Base-by-base conservation (phyloP, 1,140 invertebrate species). In the Plectrocnemia conspersa region DNA sequence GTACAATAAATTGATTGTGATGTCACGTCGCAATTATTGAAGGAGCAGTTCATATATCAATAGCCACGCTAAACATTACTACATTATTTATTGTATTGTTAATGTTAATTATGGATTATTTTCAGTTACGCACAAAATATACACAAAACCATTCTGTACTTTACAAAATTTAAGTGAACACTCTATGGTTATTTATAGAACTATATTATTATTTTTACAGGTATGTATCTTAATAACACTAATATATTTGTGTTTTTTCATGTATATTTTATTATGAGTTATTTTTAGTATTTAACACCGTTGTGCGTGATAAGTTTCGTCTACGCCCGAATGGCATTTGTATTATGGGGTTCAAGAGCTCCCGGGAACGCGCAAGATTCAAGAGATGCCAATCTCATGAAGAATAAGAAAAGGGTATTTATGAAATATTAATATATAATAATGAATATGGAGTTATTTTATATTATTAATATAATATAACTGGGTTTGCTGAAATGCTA, bases 381-480 rank as follows among this genome's bases (percentile, higher is more conserved):
- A 1, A 70, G 87, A 16, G 88, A 91, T 63, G 84, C 84, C 1
- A 83, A 83, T 36, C 76, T 89, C 19, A 79, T 88, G 67, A 81
- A 79, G 58, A 91, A 91, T 66, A 91, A 89, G 65, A 88, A 86
- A 63, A 89, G 86, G 81, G 87, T 88, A 70, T 5, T 23, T 3
- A 44, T 3, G 7, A 9, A 19, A 15, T 44, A 19, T 44, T 7
- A 44, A 16, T 13, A 40, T 40, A 16, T 40, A 15, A 36, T 13
- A 40, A 5, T 18, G 21, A 40, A 18, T 40, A 2, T 3, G 10
- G 21, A 5, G 3, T 18, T 18, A 40, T 40, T 40, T 40, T 4
- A 4, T 4, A 35, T 4, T 11, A 35, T 35, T 35, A 11, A 35
- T 35, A 35, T 4, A 4, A 4, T 4, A 35, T 35, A 11, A 35